Percentiles rank a stretch among this genome's conserved stretches.
Evolutionary conservation across 2,888 invertebrate species (phyloP).

Genomic region (Heterodera filipjevi): DNA sequence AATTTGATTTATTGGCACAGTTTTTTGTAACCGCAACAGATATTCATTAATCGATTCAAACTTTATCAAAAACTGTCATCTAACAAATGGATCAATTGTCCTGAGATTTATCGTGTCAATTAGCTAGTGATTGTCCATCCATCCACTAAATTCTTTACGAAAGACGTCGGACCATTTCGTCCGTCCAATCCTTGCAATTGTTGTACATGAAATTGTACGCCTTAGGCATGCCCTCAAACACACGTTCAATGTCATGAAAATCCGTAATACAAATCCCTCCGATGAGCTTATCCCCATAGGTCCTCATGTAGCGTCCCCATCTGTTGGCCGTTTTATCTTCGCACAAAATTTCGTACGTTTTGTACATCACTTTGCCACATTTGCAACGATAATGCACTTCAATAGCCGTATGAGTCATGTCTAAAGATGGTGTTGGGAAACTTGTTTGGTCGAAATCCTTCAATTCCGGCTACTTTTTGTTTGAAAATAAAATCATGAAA

Average conservation of each 20-base stretch:
- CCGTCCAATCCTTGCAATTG: not conserved
- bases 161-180: not conserved
- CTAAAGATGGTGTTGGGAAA: not conserved
- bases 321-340: not conserved
- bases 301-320: not conserved
- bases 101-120: too few species aligned
- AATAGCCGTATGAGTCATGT: not conserved
- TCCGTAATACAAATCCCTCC: not conserved
- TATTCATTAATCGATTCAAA: too few species aligned
- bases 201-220: not conserved
- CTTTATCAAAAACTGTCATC: too few species aligned
- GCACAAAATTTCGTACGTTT: not conserved
- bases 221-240: not conserved
- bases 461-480: too few species aligned
- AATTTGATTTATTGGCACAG: too few species aligned
- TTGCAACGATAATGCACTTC: not conserved
- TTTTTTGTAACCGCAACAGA: too few species aligned
- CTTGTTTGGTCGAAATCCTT: too few species aligned
- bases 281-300: not conserved
- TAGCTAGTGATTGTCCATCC: too few species aligned
- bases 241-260: not conserved
- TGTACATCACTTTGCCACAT: not conserved
- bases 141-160: too few species aligned
- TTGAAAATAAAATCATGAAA: too few species aligned
- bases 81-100: too few species aligned